These are phyloP conservation scores for Anguilla megastoma DNA, from an alignment of 2,797 vertebrate species.

Conservation along the genomic window DNA sequence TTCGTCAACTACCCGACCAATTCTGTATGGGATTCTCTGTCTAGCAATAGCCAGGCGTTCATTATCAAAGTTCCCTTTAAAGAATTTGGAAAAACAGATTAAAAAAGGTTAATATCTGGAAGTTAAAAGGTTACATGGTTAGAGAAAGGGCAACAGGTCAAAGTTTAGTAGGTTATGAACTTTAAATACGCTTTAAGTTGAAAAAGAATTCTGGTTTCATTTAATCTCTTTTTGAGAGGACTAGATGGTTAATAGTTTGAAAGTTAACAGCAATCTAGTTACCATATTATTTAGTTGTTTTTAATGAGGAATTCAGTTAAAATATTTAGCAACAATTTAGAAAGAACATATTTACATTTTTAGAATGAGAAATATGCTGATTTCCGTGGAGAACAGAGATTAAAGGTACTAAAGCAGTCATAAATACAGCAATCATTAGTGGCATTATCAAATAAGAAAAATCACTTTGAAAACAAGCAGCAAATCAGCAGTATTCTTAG, in stretches of 20 bases:
- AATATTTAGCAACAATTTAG: conserved; percentile 72
- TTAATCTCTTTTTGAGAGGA: conserved; percentile 53
- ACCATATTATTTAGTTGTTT: conserved; percentile 76
- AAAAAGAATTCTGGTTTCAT: conserved; percentile 60
- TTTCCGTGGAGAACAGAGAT: conserved; percentile 32
- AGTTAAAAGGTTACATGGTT: conserved; percentile 82
- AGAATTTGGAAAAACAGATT: conserved; percentile 97
- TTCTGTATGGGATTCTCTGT: conserved; percentile 99
- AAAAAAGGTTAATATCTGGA: conserved; percentile 86
- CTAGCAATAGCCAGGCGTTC: conserved; percentile 99
- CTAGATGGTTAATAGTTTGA: conserved; percentile 69
- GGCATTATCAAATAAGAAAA: conserved; percentile 33
- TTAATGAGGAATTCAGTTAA: conserved; percentile 69
- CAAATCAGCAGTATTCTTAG: not conserved
- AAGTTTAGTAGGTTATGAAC: conserved; percentile 76
- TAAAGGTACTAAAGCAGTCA: conserved; percentile 48
- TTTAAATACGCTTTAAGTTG: conserved; percentile 72
- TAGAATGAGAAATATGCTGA: conserved; percentile 11
- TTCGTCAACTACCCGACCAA: conserved; percentile 99
- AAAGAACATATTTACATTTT: conserved; percentile 37
- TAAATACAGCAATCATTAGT: conserved; percentile 32
- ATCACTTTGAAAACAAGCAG: not conserved
- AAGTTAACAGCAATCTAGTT: conserved; percentile 71
- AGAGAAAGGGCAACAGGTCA: conserved; percentile 70
- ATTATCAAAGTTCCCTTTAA: conserved; percentile 99